A percentile compares a stretch with the other conserved stretches of the same genome.
Conservation (phyloP, 1,140 invertebrate genomes). For the Sesamia nonagrioides region DNA sequence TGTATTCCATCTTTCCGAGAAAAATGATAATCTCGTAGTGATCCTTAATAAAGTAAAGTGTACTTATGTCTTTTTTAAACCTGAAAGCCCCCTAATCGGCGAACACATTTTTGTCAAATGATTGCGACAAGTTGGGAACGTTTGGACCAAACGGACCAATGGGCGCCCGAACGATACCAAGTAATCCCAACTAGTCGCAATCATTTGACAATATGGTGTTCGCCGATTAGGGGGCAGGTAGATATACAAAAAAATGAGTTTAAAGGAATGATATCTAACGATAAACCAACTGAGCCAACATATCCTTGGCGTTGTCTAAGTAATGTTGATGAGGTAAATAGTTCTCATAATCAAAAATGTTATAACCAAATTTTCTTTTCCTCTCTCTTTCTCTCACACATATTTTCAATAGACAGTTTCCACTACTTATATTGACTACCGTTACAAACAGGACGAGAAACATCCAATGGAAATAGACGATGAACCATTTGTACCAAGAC, state of each 20-base stretch:
- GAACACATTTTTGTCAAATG: no score
- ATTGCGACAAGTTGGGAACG: no score
- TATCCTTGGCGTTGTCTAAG: slow-evolving; percentile 54
- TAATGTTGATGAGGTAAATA: slow-evolving; percentile 38
- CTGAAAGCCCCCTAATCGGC: no score
- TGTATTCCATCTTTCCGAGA: slow-evolving; percentile 45
- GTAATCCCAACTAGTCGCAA: no score
- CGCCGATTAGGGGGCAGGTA: slow-evolving; percentile 21
- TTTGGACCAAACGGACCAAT: no score
- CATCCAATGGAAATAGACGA: slow-evolving; percentile 16
- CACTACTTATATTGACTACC: not conserved
- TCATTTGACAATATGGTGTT: no score
- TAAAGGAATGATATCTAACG: slow-evolving; percentile 56
- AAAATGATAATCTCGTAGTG: not conserved
- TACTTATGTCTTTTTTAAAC: slow-evolving; percentile 8
- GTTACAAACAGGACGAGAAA: slow-evolving; percentile 15
- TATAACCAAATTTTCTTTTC: not conserved
- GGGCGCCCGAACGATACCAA: no score
- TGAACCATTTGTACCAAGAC: slow-evolving; percentile 20
- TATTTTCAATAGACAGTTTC: not conserved
- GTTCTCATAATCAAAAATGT: no score
- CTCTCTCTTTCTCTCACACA: not conserved
- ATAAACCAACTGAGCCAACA: slow-evolving; percentile 56
- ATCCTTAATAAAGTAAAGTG: not conserved
- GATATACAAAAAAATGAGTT: slow-evolving; percentile 49